Evolutionary conservation across 2,888 invertebrate genomes (phyloP).

Genomic region (Chymomyza caudatula): DNA sequence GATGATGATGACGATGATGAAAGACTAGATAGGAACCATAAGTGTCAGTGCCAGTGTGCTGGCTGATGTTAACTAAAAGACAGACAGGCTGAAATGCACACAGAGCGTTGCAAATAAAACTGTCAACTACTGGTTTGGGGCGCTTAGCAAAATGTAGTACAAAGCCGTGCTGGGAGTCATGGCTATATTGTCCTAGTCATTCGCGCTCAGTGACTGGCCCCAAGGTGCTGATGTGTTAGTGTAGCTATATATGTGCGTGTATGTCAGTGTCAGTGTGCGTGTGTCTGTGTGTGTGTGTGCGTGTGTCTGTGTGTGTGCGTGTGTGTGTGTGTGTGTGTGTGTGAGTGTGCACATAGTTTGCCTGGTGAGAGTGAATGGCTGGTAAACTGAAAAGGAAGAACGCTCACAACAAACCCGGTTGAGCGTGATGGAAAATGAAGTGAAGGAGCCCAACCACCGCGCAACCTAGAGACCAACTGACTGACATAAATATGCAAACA

Average conservation of each 20-base stretch:
- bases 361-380: conserved; percentile 56
- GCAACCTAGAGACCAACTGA: conserved; percentile 57
- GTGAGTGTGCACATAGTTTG: conserved; percentile 14
- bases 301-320: not conserved
- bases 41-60: not conserved
- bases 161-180: not conserved
- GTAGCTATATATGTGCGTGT: not conserved
- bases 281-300: not conserved
- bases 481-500: conserved; percentile 69
- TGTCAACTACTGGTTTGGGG: conserved; percentile 21
- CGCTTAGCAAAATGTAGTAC: conserved; percentile 7
- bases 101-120: conserved; percentile 39
- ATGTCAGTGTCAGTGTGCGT: not conserved
- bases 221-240: not conserved
- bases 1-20: conserved; percentile 56
- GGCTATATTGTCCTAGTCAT: not conserved
- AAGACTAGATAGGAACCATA: conserved; percentile 49
- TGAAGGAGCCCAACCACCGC: conserved; percentile 9
- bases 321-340: not conserved
- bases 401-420: conserved; percentile 1
- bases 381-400: conserved; percentile 44
- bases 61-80: conserved; percentile 7
- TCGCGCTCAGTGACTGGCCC: not conserved
- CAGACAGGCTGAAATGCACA: conserved; percentile 40
- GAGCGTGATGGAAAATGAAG: conserved; percentile 14